Evolutionary conservation across 2,888 invertebrate genomes (phyloP), one percentile per base, ranked within the genome.

Genomic region (Himalopsyche tibetana): DNA sequence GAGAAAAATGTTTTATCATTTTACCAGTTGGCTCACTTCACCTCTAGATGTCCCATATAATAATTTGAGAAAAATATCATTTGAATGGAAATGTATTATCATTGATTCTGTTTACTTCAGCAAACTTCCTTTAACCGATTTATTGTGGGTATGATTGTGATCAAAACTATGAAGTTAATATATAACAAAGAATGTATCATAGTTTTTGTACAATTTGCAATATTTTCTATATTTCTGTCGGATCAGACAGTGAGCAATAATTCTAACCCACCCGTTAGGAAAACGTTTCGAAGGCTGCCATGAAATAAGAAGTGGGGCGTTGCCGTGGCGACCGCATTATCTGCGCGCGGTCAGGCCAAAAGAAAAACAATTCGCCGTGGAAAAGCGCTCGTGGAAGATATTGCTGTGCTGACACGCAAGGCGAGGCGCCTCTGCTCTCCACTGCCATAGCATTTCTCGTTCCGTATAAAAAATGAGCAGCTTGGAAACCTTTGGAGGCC

Each of bases 261-360:
- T 5, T 19, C 63, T 63, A 19, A 63, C 63, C 19, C 19, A 63
- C 63, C 63, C 63, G n/a, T 19, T 19, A 63, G 63, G 63, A 63
- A 63, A 63, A 63, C 63, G 63, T 28, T 63, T 28, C 63, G 63
- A 82, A 56, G 81, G 81, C 82, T 45, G 45, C 69, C 81, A 74
- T 85, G 82, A 84, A 83, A 83, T 85, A 84, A 69, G 88, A 84
- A 83, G 84, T 82, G 82, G 87, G 85, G 85, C 36, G 88, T 88
- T 86, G 36, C 88, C 86, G 87, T 87, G 86, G 86, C 87, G 56
- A 88, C 88, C 80, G 88, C 86, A 88, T 88, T 87, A 88, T 88
- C 88, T 88, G 45, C 82, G 83, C 84, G 88, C 87, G 88, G 88
- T 88, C 88, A 88, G 88, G 86, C 88, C 45, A 51, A 80, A 84